Evolutionary conservation across 1,140 invertebrate species (phyloP).

Genomic region (Wasmannia auropunctata): DNA sequence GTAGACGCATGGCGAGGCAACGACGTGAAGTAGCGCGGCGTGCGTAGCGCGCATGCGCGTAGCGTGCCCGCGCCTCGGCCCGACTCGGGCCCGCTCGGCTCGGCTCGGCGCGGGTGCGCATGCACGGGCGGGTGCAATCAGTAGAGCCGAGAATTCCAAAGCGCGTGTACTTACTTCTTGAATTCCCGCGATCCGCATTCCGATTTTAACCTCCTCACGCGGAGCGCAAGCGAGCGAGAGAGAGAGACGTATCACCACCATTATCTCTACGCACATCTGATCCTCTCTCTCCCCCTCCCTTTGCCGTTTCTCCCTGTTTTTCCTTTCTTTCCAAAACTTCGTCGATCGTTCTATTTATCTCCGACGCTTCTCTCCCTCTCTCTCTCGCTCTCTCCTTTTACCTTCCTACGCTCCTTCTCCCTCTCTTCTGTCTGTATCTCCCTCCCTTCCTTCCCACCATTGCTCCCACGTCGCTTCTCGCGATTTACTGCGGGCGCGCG

Average conservation of each 20-base stretch:
- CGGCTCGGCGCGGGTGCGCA: slow-evolving; percentile 63
- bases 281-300: slow-evolving; percentile 11
- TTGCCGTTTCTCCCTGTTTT: slow-evolving; percentile 20
- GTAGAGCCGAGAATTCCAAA: slow-evolving; percentile 81
- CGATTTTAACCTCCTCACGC: slow-evolving; percentile 57
- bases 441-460: neutral
- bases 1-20: slow-evolving; percentile 70
- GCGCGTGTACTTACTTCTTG: slow-evolving; percentile 72
- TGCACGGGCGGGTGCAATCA: slow-evolving; percentile 77
- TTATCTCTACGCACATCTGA: neutral
- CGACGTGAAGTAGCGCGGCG: slow-evolving; percentile 51
- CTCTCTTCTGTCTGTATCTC: neutral
- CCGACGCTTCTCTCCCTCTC: neutral
- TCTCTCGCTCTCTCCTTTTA: neutral
- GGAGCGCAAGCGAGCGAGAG: slow-evolving; percentile 62
- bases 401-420: neutral
- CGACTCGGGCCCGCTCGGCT: neutral
- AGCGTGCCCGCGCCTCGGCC: neutral
- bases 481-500: slow-evolving; percentile 32
- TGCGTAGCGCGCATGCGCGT: slow-evolving; percentile 56
- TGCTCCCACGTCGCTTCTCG: slow-evolving; percentile 19
- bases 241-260: slow-evolving; percentile 9
- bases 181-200: slow-evolving; percentile 57
- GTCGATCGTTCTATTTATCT: slow-evolving; percentile 1
- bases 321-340: neutral